phyloP scores from a whole-genome alignment of 1,140 invertebrate genomes.

The Vanessa tameamea region DNA sequence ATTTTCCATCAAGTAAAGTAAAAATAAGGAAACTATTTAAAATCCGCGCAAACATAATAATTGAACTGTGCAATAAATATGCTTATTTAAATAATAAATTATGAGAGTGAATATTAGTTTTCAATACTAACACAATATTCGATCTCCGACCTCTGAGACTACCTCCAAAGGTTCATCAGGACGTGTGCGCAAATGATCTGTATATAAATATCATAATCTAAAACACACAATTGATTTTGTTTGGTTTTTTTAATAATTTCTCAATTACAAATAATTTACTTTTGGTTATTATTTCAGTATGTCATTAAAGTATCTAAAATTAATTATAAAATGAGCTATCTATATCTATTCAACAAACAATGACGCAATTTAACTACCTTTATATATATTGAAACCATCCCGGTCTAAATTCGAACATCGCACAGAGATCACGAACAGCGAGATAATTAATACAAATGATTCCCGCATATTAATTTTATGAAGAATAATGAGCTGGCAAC shows the following conservation, averaged over 20 bases:
- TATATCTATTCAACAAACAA: too few relatives aligned
- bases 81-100: constrained; percentile 3
- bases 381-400: constrained; percentile 70
- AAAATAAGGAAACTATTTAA: too few relatives aligned
- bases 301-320: too few relatives aligned
- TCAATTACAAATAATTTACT: too few relatives aligned
- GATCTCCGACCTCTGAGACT: constrained; percentile 44
- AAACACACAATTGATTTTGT: background rate
- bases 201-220: background rate
- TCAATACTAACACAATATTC: constrained; percentile 59
- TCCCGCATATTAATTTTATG: constrained; percentile 62
- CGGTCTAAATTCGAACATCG: constrained; percentile 56
- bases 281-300: too few relatives aligned
- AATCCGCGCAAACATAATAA: too few relatives aligned
- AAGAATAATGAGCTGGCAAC: constrained; percentile 53
- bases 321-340: too few relatives aligned
- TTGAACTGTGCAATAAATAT: background rate
- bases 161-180: constrained; percentile 53
- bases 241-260: too few relatives aligned
- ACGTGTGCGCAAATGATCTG: constrained; percentile 63
- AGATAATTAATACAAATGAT: constrained; percentile 62
- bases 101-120: background rate
- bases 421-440: constrained; percentile 46
- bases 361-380: constrained; percentile 47
- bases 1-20: too few relatives aligned